A percentile compares a stretch with the other conserved stretches of the same genome.
phyloP scores from a whole-genome alignment of 2,113 vertebrate species.

The Mugil cephalus region DNA sequence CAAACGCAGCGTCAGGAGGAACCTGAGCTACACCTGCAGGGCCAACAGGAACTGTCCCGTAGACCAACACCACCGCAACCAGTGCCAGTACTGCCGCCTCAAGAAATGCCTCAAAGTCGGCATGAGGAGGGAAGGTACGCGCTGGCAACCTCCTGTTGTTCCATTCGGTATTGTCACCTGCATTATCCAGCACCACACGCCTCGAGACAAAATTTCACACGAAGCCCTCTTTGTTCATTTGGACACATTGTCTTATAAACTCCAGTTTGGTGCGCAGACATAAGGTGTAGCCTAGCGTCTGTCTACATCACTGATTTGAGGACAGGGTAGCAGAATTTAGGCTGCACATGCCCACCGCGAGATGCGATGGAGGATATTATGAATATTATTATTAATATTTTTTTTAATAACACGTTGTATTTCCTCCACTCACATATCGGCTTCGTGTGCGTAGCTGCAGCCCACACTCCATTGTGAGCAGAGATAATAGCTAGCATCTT shows the following conservation, averaged over 20 bases:
- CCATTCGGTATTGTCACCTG: constrained; percentile 4
- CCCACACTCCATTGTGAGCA: not conserved
- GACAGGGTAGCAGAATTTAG: not conserved
- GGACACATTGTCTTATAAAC: not conserved
- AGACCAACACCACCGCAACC: constrained; percentile 96
- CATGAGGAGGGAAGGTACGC: constrained; percentile 96
- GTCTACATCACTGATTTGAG: not conserved
- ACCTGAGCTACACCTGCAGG: constrained; percentile 93
- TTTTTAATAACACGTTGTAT: not conserved
- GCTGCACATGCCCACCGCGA: constrained; percentile 1
- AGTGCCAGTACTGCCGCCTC: constrained; percentile 96
- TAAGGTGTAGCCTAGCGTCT: constrained; percentile 1
- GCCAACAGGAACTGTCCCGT: constrained; percentile 95
- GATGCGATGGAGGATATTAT: not conserved
- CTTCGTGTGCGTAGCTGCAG: not conserved
- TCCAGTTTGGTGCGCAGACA: not conserved
- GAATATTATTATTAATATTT: not conserved
- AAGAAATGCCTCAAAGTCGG: constrained; percentile 97
- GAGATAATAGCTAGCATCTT: constrained; percentile 38
- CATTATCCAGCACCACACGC: constrained; percentile 4
- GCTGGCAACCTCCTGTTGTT: constrained; percentile 17
- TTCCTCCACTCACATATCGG: not conserved
- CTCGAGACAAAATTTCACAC: not conserved
- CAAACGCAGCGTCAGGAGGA: constrained; percentile 92
- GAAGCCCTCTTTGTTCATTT: not conserved